These are phyloP conservation scores for Mystacides longicornis DNA, from an alignment of 2,888 invertebrate species.

Conservation along the genomic window DNA sequence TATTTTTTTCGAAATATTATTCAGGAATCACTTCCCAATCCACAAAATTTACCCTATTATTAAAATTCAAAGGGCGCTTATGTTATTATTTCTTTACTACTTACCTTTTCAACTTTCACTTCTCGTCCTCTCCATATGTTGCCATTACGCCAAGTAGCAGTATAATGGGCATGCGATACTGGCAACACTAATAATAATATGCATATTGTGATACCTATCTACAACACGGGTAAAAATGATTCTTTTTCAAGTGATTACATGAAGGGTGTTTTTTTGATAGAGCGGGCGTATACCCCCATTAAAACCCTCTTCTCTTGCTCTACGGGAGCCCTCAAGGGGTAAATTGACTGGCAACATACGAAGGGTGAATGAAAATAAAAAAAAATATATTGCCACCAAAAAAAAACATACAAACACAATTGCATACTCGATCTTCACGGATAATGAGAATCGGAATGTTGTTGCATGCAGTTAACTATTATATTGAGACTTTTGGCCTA, in stretches of 20 bases:
- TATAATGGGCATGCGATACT: no score
- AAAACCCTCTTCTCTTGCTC: neutral
- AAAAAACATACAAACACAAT: neutral
- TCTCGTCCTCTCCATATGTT: no score
- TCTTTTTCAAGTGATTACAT: constrained; percentile 2
- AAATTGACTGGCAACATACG: constrained; percentile 1
- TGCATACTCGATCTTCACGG: neutral
- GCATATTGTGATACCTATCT: no score
- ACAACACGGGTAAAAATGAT: neutral
- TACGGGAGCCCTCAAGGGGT: neutral
- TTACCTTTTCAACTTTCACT: no score
- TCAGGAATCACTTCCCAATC: no score
- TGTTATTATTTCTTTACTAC: no score
- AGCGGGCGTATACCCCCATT: neutral
- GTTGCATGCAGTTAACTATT: no score
- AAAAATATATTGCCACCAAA: constrained; percentile 1
- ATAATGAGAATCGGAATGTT: neutral
- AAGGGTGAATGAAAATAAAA: neutral
- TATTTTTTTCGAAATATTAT: no score
- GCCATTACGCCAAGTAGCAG: no score
- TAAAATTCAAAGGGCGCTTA: no score
- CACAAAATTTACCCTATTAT: no score
- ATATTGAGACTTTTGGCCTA: no score
- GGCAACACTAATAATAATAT: constrained; percentile 1
- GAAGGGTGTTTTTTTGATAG: neutral